phyloP scores from a whole-genome alignment of 2,888 invertebrate genomes.

The Chaitophorus viminalis region DNA sequence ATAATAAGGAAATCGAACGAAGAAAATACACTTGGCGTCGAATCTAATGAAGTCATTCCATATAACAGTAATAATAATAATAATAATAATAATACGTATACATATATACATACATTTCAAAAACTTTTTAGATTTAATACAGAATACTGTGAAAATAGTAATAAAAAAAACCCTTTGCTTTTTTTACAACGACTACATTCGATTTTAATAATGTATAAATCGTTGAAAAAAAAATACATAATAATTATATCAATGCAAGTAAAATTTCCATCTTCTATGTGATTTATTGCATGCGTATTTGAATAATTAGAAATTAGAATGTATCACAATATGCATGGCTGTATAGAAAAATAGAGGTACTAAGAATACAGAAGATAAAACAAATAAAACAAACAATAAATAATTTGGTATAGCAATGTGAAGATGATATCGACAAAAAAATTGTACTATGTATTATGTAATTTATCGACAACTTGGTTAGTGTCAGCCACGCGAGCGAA shows the following conservation, averaged over 20 bases:
- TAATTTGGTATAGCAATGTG: background rate
- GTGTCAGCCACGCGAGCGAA: no score
- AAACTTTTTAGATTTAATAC: background rate
- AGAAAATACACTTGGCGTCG: conserved; percentile 17
- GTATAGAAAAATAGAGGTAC: background rate
- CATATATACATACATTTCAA: background rate
- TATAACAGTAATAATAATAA: conserved; percentile 1
- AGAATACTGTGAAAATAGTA: background rate
- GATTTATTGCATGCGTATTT: background rate
- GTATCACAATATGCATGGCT: background rate
- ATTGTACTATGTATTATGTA: background rate
- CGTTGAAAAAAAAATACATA: background rate
- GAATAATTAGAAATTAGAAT: conserved; percentile 19
- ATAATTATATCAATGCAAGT: background rate
- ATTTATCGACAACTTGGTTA: background rate
- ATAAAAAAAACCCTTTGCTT: background rate
- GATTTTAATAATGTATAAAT: background rate
- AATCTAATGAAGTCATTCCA: conserved; percentile 8
- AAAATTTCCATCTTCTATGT: background rate
- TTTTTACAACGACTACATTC: background rate
- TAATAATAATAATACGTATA: background rate
- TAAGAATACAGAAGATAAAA: background rate
- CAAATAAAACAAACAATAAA: background rate
- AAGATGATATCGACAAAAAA: conserved; percentile 11
- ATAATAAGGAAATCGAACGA: conserved; percentile 17